Percentiles rank a stretch among this genome's conserved stretches.
Evolutionary conservation across 2,797 vertebrate species (phyloP).

Genomic region (Amazona ochrocephala): DNA sequence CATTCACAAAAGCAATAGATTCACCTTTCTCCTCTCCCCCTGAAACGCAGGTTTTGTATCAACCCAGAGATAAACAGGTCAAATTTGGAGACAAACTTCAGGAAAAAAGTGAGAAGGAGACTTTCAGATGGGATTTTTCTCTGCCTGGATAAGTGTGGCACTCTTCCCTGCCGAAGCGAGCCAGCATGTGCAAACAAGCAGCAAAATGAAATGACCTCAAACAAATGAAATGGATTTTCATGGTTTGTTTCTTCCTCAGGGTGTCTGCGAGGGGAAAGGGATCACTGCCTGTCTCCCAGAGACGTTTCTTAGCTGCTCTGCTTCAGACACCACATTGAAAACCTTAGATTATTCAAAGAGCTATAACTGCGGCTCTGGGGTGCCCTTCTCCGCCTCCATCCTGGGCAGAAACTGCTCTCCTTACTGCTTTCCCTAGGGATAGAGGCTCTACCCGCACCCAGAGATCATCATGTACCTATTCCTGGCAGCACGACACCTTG

Average conservation of each 20-base stretch:
- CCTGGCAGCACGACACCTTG: background rate
- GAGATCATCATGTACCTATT: background rate
- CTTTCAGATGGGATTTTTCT: background rate
- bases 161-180: background rate
- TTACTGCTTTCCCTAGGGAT: background rate
- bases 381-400: background rate
- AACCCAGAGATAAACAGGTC: background rate
- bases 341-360: constrained; percentile 1
- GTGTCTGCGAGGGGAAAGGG: background rate
- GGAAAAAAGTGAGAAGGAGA: background rate
- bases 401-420: background rate
- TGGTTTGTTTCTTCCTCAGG: constrained; percentile 30
- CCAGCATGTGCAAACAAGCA: background rate
- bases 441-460: background rate
- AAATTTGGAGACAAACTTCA: background rate
- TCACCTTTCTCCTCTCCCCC: background rate
- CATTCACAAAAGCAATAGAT: background rate
- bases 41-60: background rate
- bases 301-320: constrained; percentile 12
- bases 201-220: constrained; percentile 52
- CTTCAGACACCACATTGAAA: background rate
- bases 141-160: background rate
- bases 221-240: constrained; percentile 55
- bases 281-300: constrained; percentile 20
- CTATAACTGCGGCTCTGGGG: background rate